Percentiles rank a stretch among this genome's conserved stretches.
These are phyloP conservation scores for Pangasius sanitwongsei DNA, from an alignment of 2,797 vertebrate genomes.

Conservation along the genomic window DNA sequence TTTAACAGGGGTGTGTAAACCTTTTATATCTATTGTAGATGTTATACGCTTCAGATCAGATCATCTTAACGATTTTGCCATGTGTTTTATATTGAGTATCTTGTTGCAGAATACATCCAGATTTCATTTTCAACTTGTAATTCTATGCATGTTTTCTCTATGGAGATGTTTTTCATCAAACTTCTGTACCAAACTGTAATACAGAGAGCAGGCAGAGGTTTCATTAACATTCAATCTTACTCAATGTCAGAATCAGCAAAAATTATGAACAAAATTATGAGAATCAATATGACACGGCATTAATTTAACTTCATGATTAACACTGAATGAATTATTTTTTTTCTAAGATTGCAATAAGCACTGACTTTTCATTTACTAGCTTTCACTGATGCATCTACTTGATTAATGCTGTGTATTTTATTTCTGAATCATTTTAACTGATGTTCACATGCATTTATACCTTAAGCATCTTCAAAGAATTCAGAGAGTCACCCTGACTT, in stretches of 20 bases:
- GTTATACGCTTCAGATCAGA: neutral
- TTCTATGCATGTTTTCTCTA: neutral
- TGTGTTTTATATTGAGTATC: neutral
- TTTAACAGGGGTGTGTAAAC: too few species aligned
- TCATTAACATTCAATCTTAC: neutral
- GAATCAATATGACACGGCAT: neutral
- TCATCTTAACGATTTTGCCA: neutral
- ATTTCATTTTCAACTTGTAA: neutral
- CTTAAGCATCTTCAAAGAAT: neutral
- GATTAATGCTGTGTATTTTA: neutral
- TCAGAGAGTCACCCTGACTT: neutral
- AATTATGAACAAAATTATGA: neutral
- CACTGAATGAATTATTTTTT: slow-evolving; percentile 2
- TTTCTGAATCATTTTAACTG: neutral
- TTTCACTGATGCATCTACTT: neutral
- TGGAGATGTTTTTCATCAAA: neutral
- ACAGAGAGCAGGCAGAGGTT: neutral
- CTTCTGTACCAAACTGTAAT: neutral
- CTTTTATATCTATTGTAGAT: neutral
- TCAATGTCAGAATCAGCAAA: neutral
- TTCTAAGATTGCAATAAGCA: neutral
- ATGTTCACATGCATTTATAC: neutral
- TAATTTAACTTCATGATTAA: neutral
- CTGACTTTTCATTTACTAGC: neutral
- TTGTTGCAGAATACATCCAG: neutral